phyloP scores from a whole-genome alignment of 2,113 vertebrate genomes.

The Australoheros scitulus region DNA sequence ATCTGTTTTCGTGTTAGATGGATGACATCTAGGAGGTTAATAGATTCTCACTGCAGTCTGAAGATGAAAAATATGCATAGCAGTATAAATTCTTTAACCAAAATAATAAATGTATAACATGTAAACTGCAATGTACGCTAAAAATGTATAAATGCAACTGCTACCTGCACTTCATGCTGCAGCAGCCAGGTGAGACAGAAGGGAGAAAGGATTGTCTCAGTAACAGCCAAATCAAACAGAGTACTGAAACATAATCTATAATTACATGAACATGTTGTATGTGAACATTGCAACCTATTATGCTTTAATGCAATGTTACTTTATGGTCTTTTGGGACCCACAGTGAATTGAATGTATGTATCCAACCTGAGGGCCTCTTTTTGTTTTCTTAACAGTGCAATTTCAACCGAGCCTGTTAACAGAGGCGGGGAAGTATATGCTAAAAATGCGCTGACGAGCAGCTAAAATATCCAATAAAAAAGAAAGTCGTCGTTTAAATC shows the following conservation, averaged over 20 bases:
- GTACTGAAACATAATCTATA: neutral
- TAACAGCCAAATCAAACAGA: neutral
- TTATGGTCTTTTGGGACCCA: constrained; percentile 52
- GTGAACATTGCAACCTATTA: constrained; percentile 4
- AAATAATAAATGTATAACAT: neutral
- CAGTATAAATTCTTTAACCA: neutral
- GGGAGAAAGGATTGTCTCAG: constrained; percentile 23
- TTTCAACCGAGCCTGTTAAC: constrained; percentile 74
- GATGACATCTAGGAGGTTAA: neutral
- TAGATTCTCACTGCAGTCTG: neutral
- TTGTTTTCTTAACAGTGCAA: constrained; percentile 79
- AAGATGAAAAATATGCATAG: neutral
- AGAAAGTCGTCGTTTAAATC: constrained; percentile 59
- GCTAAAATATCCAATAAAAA: constrained; percentile 23
- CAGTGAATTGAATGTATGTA: constrained; percentile 60
- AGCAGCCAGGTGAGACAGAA: constrained; percentile 47
- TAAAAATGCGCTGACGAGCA: constrained; percentile 54
- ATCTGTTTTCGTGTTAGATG: neutral
- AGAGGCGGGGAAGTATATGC: constrained; percentile 64
- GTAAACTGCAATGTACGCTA: neutral
- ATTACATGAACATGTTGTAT: neutral
- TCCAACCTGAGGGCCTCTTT: constrained; percentile 78
- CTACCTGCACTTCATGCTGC: constrained; percentile 47
- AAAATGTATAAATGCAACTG: neutral
- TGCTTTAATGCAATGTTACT: constrained; percentile 19